These are phyloP conservation scores for Sebastes glaucus DNA, from an alignment of 2,797 vertebrate genomes.

Conservation along the genomic window DNA sequence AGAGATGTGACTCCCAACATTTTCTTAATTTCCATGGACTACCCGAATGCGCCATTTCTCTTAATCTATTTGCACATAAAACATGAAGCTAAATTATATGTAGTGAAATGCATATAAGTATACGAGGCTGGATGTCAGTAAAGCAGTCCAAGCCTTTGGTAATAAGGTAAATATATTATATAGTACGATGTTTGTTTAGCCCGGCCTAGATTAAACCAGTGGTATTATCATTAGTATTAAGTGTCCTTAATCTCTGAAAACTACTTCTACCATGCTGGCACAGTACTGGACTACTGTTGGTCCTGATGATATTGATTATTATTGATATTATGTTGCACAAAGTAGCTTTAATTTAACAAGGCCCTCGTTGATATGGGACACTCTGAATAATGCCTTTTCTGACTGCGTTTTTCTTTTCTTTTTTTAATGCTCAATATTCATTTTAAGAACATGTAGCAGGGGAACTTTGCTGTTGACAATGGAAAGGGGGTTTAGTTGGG, in stretches of 20 bases:
- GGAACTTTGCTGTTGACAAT: conserved; percentile 54
- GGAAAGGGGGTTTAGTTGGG: not conserved
- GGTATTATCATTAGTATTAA: conserved; percentile 63
- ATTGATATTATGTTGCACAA: conserved; percentile 60
- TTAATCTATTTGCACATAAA: conserved; percentile 68
- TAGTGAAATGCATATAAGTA: conserved; percentile 28
- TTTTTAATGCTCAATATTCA: not conserved
- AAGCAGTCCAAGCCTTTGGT: conserved; percentile 47
- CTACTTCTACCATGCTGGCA: conserved; percentile 44
- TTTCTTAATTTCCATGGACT: not conserved
- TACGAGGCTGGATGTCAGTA: conserved; percentile 18
- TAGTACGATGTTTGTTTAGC: conserved; percentile 50
- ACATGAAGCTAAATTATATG: conserved; percentile 46
- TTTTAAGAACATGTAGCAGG: conserved; percentile 46
- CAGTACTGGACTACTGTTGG: conserved; percentile 37
- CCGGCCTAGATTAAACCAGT: conserved; percentile 65
- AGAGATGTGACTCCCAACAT: not conserved
- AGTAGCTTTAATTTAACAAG: conserved; percentile 58
- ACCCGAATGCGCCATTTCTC: conserved; percentile 21
- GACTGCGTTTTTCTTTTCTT: not conserved
- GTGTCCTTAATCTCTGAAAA: conserved; percentile 80
- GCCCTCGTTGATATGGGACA: not conserved
- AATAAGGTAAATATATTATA: conserved; percentile 46
- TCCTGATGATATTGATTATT: conserved; percentile 39
- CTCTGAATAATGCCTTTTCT: conserved; percentile 20